These are phyloP conservation scores for Ciconia maguari DNA, from an alignment of 2,113 vertebrate genomes.

Conservation along the genomic window DNA sequence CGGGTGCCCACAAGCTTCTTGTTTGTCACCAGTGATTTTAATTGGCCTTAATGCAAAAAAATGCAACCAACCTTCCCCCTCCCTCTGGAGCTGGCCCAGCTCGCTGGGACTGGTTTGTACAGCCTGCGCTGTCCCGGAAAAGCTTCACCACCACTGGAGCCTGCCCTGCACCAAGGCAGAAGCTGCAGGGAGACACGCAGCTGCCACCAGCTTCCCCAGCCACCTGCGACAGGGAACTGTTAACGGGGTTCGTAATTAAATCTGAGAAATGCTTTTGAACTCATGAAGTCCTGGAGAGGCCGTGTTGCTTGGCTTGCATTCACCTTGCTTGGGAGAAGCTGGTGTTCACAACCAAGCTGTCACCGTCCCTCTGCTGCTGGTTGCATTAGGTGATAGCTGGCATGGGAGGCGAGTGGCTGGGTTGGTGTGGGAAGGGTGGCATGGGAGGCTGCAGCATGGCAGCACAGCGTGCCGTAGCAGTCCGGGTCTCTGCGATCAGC, in stretches of 20 bases:
- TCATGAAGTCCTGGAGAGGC: neutral
- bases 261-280: neutral
- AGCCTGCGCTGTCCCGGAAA: neutral
- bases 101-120: neutral
- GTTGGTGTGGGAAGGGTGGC: neutral
- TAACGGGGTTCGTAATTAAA: neutral
- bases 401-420: fast-evolving
- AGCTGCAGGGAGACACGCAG: neutral
- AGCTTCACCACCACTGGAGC: neutral
- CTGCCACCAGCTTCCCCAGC: neutral
- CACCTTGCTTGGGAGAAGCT: neutral
- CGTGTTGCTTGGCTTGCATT: neutral
- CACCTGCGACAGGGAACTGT: fast-evolving
- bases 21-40: neutral
- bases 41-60: neutral
- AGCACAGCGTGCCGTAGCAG: neutral
- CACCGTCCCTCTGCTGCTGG: fast-evolving
- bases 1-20: neutral
- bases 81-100: neutral
- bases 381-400: neutral
- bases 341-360: neutral
- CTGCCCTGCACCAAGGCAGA: neutral
- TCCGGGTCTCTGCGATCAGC: neutral
- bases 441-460: neutral
- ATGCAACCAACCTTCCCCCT: neutral